Conservation (phyloP, 2,888 invertebrate genomes). For the Melanchra persicariae region DNA sequence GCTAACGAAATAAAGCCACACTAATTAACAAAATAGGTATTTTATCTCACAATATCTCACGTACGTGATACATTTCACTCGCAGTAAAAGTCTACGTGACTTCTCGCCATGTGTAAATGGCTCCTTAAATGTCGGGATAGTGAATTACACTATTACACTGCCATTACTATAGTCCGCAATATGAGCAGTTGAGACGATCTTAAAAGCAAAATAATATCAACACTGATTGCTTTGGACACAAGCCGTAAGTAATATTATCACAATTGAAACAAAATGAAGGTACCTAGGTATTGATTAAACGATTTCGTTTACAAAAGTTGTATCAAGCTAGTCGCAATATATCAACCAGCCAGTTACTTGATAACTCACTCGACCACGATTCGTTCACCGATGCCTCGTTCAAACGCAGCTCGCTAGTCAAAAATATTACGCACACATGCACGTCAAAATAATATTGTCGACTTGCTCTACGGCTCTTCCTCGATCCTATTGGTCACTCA, state of each 20-base stretch:
- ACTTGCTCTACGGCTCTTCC: slow-evolving; percentile 38
- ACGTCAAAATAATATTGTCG: slow-evolving; percentile 37
- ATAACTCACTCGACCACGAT: slow-evolving; percentile 61
- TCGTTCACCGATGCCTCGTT: slow-evolving; percentile 63
- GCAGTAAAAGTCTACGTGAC: slow-evolving; percentile 86
- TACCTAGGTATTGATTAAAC: slow-evolving; percentile 66
- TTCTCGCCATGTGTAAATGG: slow-evolving; percentile 90
- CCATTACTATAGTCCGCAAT: slow-evolving; percentile 52
- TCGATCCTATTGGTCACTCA: slow-evolving; percentile 54
- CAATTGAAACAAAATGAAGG: slow-evolving; percentile 51
- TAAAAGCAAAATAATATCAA: slow-evolving; percentile 39
- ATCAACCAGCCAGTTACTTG: slow-evolving; percentile 67
- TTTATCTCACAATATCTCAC: slow-evolving; percentile 57
- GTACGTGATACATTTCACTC: slow-evolving; percentile 66
- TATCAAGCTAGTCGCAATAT: slow-evolving; percentile 56
- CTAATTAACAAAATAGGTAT: slow-evolving; percentile 48
- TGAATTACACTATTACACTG: slow-evolving; percentile 61
- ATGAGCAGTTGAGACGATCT: slow-evolving; percentile 19
- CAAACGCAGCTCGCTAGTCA: slow-evolving; percentile 64
- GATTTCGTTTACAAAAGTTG: slow-evolving; percentile 61
- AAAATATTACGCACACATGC: slow-evolving; percentile 58
- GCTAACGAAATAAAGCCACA: slow-evolving; percentile 32
- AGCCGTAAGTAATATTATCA: slow-evolving; percentile 37
- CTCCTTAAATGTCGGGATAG: slow-evolving; percentile 76
- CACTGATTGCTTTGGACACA: slow-evolving; percentile 45